A percentile compares a stretch with the other conserved stretches of the same genome.
Evolutionary conservation across 2,888 invertebrate genomes (phyloP).

Genomic region (Hydrotaea diabolus): DNA sequence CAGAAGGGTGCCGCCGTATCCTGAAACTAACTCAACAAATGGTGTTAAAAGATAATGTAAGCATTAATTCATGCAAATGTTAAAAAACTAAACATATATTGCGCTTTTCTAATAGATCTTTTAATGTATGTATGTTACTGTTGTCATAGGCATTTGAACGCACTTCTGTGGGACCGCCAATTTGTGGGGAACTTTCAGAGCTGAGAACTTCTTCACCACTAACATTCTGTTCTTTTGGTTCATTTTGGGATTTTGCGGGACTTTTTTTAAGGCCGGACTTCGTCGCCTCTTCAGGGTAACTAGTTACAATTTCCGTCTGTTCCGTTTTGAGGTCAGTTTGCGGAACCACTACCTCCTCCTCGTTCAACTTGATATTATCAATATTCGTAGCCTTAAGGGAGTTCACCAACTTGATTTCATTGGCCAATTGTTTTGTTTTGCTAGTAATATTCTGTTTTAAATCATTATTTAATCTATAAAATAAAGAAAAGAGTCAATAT

Average conservation of each 20-base stretch:
- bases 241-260: not conserved
- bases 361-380: slow-evolving; percentile 36
- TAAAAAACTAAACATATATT: not conserved
- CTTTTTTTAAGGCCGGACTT: not conserved
- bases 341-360: not conserved
- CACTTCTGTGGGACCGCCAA: slow-evolving; percentile 65
- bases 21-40: slow-evolving; percentile 69
- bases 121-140: slow-evolving; percentile 37
- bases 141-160: slow-evolving; percentile 54
- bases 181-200: slow-evolving; percentile 1
- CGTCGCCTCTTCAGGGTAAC: not conserved
- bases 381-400: slow-evolving; percentile 71
- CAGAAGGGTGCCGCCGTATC: slow-evolving; percentile 31
- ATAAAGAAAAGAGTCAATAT: slow-evolving; percentile 45
- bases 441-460: slow-evolving; percentile 73
- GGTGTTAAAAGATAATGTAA: slow-evolving; percentile 53
- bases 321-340: not conserved
- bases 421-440: slow-evolving; percentile 75
- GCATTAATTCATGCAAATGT: not conserved
- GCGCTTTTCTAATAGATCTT: not conserved
- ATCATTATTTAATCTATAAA: slow-evolving; percentile 75
- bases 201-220: not conserved
- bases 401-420: slow-evolving; percentile 78
- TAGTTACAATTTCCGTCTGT: slow-evolving; percentile 5
- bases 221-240: not conserved